Conservation (phyloP, 2,888 invertebrate genomes). For the Shargacucullia verbasci region DNA sequence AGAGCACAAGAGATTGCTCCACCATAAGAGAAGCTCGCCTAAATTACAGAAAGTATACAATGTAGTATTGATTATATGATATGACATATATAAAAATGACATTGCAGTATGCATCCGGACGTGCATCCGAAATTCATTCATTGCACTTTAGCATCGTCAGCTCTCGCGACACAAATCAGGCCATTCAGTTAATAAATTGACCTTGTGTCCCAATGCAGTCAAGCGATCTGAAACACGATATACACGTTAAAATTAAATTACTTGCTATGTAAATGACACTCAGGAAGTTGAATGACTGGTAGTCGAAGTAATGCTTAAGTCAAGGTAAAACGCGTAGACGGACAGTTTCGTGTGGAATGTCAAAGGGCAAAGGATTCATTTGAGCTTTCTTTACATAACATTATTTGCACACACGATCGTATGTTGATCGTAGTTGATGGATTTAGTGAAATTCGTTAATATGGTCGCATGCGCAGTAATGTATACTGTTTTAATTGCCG, state of each 20-base stretch:
- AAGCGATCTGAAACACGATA: background rate
- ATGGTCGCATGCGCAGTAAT: no score
- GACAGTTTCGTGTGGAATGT: constrained; percentile 15
- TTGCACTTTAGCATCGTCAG: background rate
- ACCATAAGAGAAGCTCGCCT: no score
- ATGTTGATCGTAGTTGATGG: no score
- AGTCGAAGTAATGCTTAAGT: constrained; percentile 21
- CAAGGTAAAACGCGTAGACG: constrained; percentile 23
- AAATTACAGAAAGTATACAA: no score
- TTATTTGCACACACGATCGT: no score
- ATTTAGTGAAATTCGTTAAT: no score
- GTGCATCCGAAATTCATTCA: background rate
- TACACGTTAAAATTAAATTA: background rate
- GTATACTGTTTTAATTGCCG: no score
- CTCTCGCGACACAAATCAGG: background rate
- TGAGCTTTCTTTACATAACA: background rate
- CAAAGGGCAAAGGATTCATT: background rate
- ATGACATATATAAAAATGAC: no score
- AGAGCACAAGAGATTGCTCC: no score
- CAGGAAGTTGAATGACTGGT: constrained; percentile 28
- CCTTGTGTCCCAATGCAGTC: constrained; percentile 1
- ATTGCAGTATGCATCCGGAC: no score
- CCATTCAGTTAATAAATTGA: constrained; percentile 1
- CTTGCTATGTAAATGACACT: constrained; percentile 6
- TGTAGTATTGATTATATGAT: no score